These are phyloP conservation scores for Rhabdomys pumilio DNA, from an alignment of 2,797 vertebrate species.

Conservation along the genomic window DNA sequence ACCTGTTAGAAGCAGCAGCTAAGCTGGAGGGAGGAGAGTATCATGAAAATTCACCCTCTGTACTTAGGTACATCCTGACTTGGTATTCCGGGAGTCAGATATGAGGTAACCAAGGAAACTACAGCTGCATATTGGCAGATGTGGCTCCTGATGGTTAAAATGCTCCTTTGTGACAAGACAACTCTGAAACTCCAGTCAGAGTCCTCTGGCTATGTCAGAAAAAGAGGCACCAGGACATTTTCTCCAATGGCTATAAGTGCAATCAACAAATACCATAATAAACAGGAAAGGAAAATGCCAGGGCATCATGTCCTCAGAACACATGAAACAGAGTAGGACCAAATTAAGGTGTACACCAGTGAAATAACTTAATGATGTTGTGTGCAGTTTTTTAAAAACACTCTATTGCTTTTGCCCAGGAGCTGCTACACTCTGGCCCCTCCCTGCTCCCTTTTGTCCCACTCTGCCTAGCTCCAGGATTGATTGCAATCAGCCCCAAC, in stretches of 20 bases:
- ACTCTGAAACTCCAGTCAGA: neutral
- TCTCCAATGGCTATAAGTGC: neutral
- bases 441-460: neutral
- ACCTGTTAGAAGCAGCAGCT: neutral
- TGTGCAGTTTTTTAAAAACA: neutral
- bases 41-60: neutral
- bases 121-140: neutral
- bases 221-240: neutral
- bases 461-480: neutral
- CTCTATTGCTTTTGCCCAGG: neutral
- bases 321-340: neutral
- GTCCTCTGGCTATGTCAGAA: neutral
- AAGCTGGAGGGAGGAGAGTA: neutral
- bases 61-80: neutral
- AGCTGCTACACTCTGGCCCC: neutral
- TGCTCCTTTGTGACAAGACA: neutral
- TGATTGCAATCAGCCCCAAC: neutral
- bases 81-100: neutral
- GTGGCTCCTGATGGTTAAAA: neutral
- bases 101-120: conserved; percentile 13
- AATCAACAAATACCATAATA: neutral
- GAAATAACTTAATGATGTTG: neutral
- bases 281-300: neutral
- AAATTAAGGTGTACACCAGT: neutral
- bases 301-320: neutral